phyloP scores from a whole-genome alignment of 2,888 invertebrate genomes.

The Drosophila yooni region DNA sequence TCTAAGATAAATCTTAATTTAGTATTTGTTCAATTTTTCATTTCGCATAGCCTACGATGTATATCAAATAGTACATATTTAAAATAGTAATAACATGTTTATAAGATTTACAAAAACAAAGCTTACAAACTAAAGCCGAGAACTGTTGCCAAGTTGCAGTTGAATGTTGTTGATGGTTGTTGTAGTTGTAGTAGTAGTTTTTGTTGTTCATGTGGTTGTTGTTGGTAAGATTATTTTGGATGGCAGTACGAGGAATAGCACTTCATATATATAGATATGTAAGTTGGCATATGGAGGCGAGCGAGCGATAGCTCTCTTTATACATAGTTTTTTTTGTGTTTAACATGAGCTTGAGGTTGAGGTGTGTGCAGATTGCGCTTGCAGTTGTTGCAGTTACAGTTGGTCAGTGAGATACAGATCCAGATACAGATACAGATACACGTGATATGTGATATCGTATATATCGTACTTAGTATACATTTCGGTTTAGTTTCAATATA shows the following conservation, averaged over 20 bases:
- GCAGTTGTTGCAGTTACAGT: constrained; percentile 62
- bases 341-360: constrained; percentile 60
- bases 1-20: not conserved
- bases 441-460: constrained; percentile 58
- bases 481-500: constrained; percentile 56
- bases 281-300: constrained; percentile 51
- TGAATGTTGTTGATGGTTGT: constrained; percentile 49
- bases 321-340: not conserved
- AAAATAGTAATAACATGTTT: constrained; percentile 38
- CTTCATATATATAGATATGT: constrained; percentile 36
- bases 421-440: constrained; percentile 35
- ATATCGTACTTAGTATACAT: constrained; percentile 63
- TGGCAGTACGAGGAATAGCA: constrained; percentile 64
- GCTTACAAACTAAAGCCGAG: constrained; percentile 75
- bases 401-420: constrained; percentile 66
- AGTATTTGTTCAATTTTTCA: constrained; percentile 10
- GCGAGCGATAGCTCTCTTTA: constrained; percentile 34
- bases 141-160: constrained; percentile 65
- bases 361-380: constrained; percentile 62
- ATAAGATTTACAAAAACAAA: constrained; percentile 54
- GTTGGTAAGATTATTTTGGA: constrained; percentile 51
- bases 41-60: constrained; percentile 19
- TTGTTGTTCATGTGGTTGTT: constrained; percentile 48
- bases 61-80: constrained; percentile 36
- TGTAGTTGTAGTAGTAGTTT: constrained; percentile 40